Base-by-base conservation (phyloP, 2,113 vertebrate species). In the Chauna torquata region DNA sequence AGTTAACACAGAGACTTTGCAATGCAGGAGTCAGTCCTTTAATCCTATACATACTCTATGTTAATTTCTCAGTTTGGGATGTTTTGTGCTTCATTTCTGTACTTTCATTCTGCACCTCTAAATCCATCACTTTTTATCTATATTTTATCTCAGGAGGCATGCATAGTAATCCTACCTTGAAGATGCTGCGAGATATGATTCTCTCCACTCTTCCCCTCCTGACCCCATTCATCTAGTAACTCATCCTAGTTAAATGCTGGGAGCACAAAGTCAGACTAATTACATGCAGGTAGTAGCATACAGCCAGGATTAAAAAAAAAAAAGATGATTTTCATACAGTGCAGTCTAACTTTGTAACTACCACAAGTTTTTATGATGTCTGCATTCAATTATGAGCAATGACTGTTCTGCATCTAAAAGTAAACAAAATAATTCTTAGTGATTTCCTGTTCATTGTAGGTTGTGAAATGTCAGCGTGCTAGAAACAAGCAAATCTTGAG, bases 371-470 rank as follows among this genome's bases (percentile, higher is more conserved):
- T 82, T 66, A 47, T 65, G 62, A 64, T 55, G 23, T 20, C 80
- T 45, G 16, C 25, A 40, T 71, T 92, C 44, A 61, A 28, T 82
- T 59, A 68, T 50, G 36, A 94, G n/a, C 61, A 72, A 22, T 18
- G 69, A 57, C 36, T 84, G 57, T 87, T 92, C 50, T 50, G 34
- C 74, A 38, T 91, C 30, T 85, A 52, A 83, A 91, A 76, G 30
- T 82, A 95, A 87, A 85, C 50, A 77, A 47, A 86, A 55, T 38
- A 74, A 82, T 95, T 92, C 57, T 61, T 82, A 23, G 11, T 65
- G n/a, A 92, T 89, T 96, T 96, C 91, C 87, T 96, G 80, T 82
- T 93, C 82, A 34, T 8, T 76, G 42, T 83, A 77, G 64, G 32
- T 70, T 94, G 34, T 74, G 77, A 94, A 95, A 87, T 71, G 25